These are phyloP conservation scores for Acrobasis consociella DNA, from an alignment of 2,888 invertebrate species.

Conservation along the genomic window DNA sequence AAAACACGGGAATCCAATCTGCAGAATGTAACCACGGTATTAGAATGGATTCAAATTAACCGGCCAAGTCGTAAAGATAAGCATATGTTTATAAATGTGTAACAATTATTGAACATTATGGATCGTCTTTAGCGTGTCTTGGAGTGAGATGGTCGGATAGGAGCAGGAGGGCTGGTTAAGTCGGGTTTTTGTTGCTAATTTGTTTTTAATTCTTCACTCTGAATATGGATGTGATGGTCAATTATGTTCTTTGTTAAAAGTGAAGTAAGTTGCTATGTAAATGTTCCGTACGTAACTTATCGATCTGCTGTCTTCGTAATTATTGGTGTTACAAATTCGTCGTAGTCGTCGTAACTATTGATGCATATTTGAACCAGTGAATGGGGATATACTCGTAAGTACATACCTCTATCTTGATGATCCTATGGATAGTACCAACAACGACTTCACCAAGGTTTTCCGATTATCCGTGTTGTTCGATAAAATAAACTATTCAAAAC, in stretches of 20 bases:
- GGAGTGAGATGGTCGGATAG: slow-evolving; percentile 1
- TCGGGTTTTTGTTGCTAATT: slow-evolving; percentile 18
- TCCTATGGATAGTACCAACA: no score
- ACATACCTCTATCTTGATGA: no score
- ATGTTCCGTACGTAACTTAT: no score
- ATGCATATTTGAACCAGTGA: no score
- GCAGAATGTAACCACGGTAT: slow-evolving; percentile 1
- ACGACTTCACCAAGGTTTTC: no score
- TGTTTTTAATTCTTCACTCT: slow-evolving; percentile 8
- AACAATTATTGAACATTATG: slow-evolving; percentile 15
- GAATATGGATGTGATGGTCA: slow-evolving; percentile 3
- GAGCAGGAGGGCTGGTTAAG: not conserved
- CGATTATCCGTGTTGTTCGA: no score
- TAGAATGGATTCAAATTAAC: slow-evolving; percentile 17
- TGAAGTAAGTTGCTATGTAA: not conserved
- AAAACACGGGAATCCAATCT: slow-evolving; percentile 14
- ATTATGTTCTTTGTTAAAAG: slow-evolving; percentile 6
- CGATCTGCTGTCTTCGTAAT: no score
- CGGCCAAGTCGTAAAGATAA: slow-evolving; percentile 14
- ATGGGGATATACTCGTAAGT: no score
- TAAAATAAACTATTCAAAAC: no score
- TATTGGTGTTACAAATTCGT: no score
- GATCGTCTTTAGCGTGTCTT: slow-evolving; percentile 1
- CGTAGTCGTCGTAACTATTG: no score
- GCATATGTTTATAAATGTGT: slow-evolving; percentile 15